Conservation (phyloP, 2,888 invertebrate genomes). For the Azorinus chamasolen region DNA sequence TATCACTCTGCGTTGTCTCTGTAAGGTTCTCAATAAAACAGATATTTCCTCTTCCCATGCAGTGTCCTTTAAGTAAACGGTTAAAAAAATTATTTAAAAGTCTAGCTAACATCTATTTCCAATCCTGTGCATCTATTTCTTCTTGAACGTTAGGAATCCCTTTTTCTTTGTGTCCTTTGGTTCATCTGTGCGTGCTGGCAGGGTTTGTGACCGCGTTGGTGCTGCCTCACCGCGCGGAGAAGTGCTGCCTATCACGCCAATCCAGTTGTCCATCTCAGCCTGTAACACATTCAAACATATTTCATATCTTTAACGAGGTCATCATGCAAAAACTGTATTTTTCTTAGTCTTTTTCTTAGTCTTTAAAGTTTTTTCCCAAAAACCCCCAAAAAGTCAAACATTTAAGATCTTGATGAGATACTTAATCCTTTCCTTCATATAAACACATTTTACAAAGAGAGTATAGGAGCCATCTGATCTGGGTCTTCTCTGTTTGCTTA, state of each 20-base stretch:
- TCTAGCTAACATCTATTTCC: neutral
- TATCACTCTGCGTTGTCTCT: too few relatives aligned
- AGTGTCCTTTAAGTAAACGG: too few relatives aligned
- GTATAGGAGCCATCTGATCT: too few relatives aligned
- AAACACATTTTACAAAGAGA: too few relatives aligned
- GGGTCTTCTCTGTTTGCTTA: too few relatives aligned
- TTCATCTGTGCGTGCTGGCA: constrained; percentile 95
- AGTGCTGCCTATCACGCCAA: constrained; percentile 92
- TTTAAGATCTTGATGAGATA: too few relatives aligned
- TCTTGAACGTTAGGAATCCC: constrained; percentile 99
- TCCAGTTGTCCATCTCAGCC: constrained; percentile 98
- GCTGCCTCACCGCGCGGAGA: constrained; percentile 88
- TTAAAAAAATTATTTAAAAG: constrained; percentile 11
- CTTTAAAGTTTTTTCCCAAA: neutral
- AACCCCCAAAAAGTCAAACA: too few relatives aligned
- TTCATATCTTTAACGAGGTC: too few relatives aligned
- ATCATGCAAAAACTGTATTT: neutral
- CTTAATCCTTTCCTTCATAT: too few relatives aligned
- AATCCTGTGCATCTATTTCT: constrained; percentile 89
- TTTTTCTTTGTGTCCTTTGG: constrained; percentile 94
- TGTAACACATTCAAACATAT: constrained; percentile 71
- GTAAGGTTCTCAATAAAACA: constrained; percentile 39
- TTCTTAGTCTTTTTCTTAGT: neutral
- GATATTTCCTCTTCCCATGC: neutral
- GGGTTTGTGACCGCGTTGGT: constrained; percentile 92